Percentiles rank a stretch among this genome's conserved stretches.
Conservation (phyloP, 2,797 vertebrate genomes). For the Chaunax sp. region DNA sequence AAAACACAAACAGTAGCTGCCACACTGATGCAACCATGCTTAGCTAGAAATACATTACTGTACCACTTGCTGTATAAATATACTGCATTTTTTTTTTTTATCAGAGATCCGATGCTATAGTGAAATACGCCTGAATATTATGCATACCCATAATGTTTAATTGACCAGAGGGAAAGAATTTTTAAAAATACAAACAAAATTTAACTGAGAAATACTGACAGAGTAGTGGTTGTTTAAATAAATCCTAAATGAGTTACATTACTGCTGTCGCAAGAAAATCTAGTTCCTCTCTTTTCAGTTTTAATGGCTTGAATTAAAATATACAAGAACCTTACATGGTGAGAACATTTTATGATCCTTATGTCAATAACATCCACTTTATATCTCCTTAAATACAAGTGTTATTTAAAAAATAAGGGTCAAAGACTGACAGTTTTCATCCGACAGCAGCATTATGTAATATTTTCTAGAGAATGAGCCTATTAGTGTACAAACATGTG, state of each 20-base stretch:
- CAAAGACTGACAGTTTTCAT: slow-evolving; percentile 55
- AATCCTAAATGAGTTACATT: slow-evolving; percentile 71
- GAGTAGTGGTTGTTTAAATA: slow-evolving; percentile 81
- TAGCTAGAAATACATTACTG: slow-evolving; percentile 83
- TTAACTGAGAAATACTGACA: slow-evolving; percentile 75
- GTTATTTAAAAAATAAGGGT: slow-evolving; percentile 40
- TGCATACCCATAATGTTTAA: slow-evolving; percentile 78
- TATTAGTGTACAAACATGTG: slow-evolving; percentile 79
- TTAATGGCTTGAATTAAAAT: slow-evolving; percentile 39
- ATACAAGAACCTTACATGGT: slow-evolving; percentile 30
- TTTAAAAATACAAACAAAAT: background rate
- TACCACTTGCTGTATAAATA: slow-evolving; percentile 83
- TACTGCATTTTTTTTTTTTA: slow-evolving; percentile 78
- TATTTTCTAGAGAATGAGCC: slow-evolving; percentile 75
- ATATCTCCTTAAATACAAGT: slow-evolving; percentile 36
- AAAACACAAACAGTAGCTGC: slow-evolving; percentile 83
- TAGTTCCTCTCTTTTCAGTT: slow-evolving; percentile 21
- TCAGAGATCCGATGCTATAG: slow-evolving; percentile 80
- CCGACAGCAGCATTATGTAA: slow-evolving; percentile 70
- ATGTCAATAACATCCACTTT: slow-evolving; percentile 8
- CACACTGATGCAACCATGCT: slow-evolving; percentile 84
- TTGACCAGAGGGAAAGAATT: slow-evolving; percentile 68
- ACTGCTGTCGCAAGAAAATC: slow-evolving; percentile 68
- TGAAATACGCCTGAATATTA: slow-evolving; percentile 82
- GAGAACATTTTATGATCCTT: slow-evolving; percentile 23